Evolutionary conservation across 2,888 invertebrate genomes (phyloP).

Genomic region (Trichogramma dendrolimi): DNA sequence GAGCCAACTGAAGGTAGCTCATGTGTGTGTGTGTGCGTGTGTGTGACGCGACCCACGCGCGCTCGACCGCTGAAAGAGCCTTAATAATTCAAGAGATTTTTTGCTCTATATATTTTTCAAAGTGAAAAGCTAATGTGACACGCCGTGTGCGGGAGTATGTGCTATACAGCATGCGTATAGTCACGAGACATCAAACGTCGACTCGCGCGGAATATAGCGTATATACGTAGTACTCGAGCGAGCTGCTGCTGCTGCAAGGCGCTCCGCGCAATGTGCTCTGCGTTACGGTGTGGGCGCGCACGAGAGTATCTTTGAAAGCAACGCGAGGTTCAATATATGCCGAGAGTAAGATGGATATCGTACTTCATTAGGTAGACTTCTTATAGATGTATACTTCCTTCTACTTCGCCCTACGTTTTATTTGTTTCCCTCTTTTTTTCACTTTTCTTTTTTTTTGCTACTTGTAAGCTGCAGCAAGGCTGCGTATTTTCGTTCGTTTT

Average conservation of each 20-base stretch:
- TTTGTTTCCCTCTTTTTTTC: not conserved
- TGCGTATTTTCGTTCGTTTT: not conserved
- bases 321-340: conserved; percentile 13
- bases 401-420: not conserved
- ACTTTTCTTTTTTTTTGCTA: conserved; percentile 2
- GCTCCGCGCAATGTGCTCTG: not conserved
- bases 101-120: not conserved
- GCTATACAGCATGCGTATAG: too few species aligned
- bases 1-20: too few species aligned
- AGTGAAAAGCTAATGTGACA: not conserved
- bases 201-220: too few species aligned
- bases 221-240: too few species aligned
- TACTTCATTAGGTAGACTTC: conserved; percentile 37
- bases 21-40: not conserved
- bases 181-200: too few species aligned
- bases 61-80: not conserved
- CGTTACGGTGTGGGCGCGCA: not conserved
- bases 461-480: not conserved
- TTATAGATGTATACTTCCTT: too few species aligned
- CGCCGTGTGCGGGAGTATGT: not conserved
- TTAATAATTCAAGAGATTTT: conserved; percentile 9
- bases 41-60: not conserved
- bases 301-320: conserved; percentile 6
- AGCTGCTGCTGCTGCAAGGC: too few species aligned
- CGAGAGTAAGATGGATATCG: conserved; percentile 42